Evolutionary conservation across 2,113 vertebrate genomes (phyloP).

Genomic region (Picathartes gymnocephalus): DNA sequence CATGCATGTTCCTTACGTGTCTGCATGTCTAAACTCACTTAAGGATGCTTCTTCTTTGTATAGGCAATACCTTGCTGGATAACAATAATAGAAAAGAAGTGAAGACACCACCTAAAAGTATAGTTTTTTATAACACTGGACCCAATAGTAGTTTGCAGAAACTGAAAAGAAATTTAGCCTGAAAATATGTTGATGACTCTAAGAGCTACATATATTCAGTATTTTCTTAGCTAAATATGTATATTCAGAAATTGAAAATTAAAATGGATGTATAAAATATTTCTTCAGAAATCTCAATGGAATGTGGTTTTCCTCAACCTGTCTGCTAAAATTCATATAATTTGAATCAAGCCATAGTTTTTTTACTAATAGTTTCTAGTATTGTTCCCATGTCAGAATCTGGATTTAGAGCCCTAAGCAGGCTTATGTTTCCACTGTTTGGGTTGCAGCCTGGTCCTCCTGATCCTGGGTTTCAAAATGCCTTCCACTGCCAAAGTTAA

Average conservation of each 20-base stretch:
- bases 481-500: not conserved
- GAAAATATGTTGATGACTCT: not conserved
- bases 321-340: not conserved
- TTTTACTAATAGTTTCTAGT: not conserved
- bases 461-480: slow-evolving; percentile 17
- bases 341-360: not conserved
- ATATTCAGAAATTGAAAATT: not conserved
- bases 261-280: not conserved
- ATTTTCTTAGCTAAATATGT: not conserved
- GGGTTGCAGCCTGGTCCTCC: not conserved
- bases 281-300: not conserved
- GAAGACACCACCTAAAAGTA: not conserved
- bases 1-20: not conserved
- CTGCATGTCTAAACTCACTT: not conserved
- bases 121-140: not conserved
- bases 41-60: not conserved
- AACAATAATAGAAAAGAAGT: not conserved
- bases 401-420: not conserved
- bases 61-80: not conserved
- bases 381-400: slow-evolving; percentile 11
- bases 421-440: not conserved
- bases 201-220: not conserved
- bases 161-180: not conserved
- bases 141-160: not conserved
- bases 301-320: not conserved